These are phyloP conservation scores for Odobenus rosmarus DNA, from an alignment of 2,113 vertebrate species.

Conservation along the genomic window DNA sequence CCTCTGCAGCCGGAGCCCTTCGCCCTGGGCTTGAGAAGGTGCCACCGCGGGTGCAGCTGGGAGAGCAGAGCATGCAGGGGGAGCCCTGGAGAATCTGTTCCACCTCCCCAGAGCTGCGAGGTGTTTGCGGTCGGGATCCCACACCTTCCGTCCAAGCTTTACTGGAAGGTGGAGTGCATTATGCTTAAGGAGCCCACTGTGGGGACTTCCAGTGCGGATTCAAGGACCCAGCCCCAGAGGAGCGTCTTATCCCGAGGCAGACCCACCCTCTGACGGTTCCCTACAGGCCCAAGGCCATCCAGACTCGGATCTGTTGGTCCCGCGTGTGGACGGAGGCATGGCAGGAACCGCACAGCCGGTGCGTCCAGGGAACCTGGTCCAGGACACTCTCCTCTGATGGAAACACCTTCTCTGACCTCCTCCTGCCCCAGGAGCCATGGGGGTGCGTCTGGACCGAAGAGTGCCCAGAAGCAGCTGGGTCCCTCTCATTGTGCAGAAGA, in stretches of 20 bases:
- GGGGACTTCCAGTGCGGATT: rapidly evolving
- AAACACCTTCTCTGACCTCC: not conserved
- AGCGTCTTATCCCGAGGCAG: not conserved
- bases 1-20: rapidly evolving
- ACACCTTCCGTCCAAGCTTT: rapidly evolving
- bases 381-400: not conserved
- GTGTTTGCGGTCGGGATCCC: rapidly evolving
- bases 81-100: not conserved
- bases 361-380: not conserved
- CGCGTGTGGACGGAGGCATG: not conserved
- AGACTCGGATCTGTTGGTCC: rapidly evolving
- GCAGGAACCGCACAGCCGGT: not conserved
- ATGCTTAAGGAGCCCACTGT: rapidly evolving
- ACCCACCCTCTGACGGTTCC: rapidly evolving
- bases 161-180: rapidly evolving
- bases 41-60: rapidly evolving
- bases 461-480: rapidly evolving
- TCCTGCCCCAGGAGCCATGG: not conserved
- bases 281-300: rapidly evolving
- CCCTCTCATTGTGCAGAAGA: rapidly evolving
- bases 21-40: not conserved
- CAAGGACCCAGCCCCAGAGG: rapidly evolving
- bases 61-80: rapidly evolving
- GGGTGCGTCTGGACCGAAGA: not conserved
- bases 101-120: rapidly evolving